Evolutionary conservation across 1,140 invertebrate species (phyloP).

Genomic region (Capitella teleta): DNA sequence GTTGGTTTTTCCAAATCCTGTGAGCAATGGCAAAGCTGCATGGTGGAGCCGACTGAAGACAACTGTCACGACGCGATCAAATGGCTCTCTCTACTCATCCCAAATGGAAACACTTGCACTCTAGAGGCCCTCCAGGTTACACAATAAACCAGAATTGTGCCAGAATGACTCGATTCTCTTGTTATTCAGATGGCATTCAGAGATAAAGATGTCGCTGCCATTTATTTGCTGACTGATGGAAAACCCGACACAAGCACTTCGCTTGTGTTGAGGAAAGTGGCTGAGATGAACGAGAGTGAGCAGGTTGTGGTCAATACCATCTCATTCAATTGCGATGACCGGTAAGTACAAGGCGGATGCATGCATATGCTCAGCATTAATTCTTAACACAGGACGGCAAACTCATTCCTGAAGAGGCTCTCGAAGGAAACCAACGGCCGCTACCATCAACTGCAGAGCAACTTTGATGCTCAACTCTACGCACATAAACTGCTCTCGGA

Average conservation of each 20-base stretch:
- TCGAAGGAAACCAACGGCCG: slow-evolving; percentile 35
- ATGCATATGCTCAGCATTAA: background rate
- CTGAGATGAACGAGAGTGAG: slow-evolving; percentile 30
- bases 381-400: slow-evolving; percentile 12
- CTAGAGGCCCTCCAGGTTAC: slow-evolving; percentile 36
- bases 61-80: slow-evolving; percentile 38
- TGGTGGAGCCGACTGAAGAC: slow-evolving; percentile 29
- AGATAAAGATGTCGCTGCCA: slow-evolving; percentile 32
- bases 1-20: slow-evolving; percentile 37
- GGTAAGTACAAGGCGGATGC: slow-evolving; percentile 16
- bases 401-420: slow-evolving; percentile 19
- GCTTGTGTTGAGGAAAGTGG: slow-evolving; percentile 34
- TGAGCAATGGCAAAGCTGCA: slow-evolving; percentile 29
- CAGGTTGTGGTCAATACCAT: slow-evolving; percentile 38
- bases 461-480: slow-evolving; percentile 39
- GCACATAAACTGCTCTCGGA: slow-evolving; percentile 37
- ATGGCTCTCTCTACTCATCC: slow-evolving; percentile 31
- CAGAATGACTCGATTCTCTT: background rate
- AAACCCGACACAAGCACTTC: slow-evolving; percentile 42
- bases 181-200: slow-evolving; percentile 34
- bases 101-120: slow-evolving; percentile 41
- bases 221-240: slow-evolving; percentile 42
- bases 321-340: slow-evolving; percentile 42
- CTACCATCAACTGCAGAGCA: slow-evolving; percentile 35
- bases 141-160: background rate